Percentiles rank a stretch among this genome's conserved stretches.
These are phyloP conservation scores for Delia radicum DNA, from an alignment of 1,140 invertebrate species.

Conservation along the genomic window DNA sequence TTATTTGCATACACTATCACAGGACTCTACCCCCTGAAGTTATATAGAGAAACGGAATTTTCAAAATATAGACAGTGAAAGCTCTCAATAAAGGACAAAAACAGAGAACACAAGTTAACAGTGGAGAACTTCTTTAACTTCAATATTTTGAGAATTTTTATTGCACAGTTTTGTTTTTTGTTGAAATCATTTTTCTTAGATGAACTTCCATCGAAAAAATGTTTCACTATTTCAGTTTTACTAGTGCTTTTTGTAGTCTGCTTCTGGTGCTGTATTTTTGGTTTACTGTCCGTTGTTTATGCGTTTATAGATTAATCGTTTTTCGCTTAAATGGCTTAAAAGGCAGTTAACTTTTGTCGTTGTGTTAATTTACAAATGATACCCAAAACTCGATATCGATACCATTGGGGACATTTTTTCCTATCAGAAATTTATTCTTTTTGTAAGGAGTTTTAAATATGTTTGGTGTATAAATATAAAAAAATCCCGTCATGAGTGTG, in stretches of 20 bases:
- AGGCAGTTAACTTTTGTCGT: conserved; percentile 23
- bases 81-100: no score
- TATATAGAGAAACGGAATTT: no score
- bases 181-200: no score
- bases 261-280: not conserved
- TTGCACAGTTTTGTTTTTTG: no score
- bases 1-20: not conserved
- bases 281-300: conserved; percentile 43
- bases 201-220: not conserved
- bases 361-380: conserved; percentile 23
- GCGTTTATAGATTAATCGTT: conserved; percentile 55
- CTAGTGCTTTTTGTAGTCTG: no score
- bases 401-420: not conserved
- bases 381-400: conserved; percentile 10
- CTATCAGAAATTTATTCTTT: not conserved
- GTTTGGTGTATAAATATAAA: not conserved
- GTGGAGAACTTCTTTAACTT: not conserved
- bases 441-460: not conserved
- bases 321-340: conserved; percentile 32
- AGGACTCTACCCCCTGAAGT: not conserved
- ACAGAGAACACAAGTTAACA: no score
- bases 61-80: no score
- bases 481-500: not conserved
- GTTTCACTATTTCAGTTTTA: no score
- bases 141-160: not conserved